Evolutionary conservation across 2,113 vertebrate genomes (phyloP), one percentile per base, ranked within the genome.

Genomic region (Sterrhoptilus dennistouni): DNA sequence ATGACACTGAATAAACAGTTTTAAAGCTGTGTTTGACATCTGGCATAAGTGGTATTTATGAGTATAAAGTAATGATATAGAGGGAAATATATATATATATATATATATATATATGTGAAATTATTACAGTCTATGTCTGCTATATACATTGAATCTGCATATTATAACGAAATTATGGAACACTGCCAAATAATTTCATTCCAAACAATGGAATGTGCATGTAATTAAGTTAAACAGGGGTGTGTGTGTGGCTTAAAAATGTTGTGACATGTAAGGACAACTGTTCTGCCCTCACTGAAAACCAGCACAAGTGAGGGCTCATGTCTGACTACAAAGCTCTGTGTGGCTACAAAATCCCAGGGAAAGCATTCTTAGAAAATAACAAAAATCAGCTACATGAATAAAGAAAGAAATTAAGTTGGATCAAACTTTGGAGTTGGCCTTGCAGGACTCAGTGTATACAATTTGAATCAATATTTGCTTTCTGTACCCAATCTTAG

Each of bases 381-480:
- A 23, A 9, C 2, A n/a, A 36, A 68, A 60, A 3, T 0, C 47
- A 76, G 52, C 3, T 33, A 11, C 4, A 1, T 0, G 16, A 52
- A 72, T 11, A 23, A 72, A 89, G 4, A 15, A 33, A 70, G 31
- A 3, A 57, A 84, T 40, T 8, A 22, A 22, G 2, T 1, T 14
- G 33, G 56, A 66, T 42, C 52, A 44, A 24, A 27, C 54, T 7
- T 11, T 20, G 27, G 27, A 31, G 24, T 0, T 44, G 54, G 33
- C 22, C 77, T 36, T 45, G 28, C 24, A 28, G 11, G 24, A 40
- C 14, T 56, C 60, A 36, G 8, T 6, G 24, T 3, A 14, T 2
- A 42, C 3, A 3, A 59, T 25, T 0, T 35, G 35, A 66, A 77
- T 33, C 45, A 54, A 22, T 20, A 9, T 38, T 60, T 74, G 22